These are phyloP conservation scores for Hoplias malabaricus DNA, from an alignment of 2,113 vertebrate genomes.

Conservation along the genomic window DNA sequence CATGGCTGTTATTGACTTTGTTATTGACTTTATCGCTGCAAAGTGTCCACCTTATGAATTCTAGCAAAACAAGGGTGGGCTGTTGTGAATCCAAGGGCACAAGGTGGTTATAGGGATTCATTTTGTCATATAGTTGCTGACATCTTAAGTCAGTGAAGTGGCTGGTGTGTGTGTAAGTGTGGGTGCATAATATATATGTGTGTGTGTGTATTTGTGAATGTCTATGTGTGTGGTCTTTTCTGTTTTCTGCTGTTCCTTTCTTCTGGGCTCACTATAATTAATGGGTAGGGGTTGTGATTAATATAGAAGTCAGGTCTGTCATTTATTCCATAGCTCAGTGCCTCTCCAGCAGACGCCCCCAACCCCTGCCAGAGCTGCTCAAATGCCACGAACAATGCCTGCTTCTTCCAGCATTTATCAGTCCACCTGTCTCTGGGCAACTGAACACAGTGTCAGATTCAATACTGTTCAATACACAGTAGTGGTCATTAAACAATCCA, in stretches of 20 bases:
- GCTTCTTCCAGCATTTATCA: neutral
- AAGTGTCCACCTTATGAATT: neutral
- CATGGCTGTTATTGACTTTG: neutral
- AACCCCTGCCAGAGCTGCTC: neutral
- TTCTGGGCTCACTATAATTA: neutral
- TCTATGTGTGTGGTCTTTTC: neutral
- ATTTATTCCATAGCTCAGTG: neutral
- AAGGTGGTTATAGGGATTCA: neutral
- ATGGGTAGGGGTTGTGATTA: neutral
- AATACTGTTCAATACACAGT: too few relatives aligned
- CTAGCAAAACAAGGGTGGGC: neutral
- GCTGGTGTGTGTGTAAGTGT: neutral
- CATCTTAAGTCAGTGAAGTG: neutral
- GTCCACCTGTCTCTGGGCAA: neutral
- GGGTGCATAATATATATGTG: too few relatives aligned
- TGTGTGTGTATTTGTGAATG: too few relatives aligned
- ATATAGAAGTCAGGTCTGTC: neutral
- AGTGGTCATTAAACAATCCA: neutral
- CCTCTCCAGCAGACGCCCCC: neutral
- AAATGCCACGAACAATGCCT: neutral
- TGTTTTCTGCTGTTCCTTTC: neutral
- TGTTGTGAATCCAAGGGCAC: neutral
- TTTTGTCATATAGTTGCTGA: neutral
- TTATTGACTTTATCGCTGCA: neutral
- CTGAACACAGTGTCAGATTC: neutral